Percentiles rank a stretch among this genome's conserved stretches.
These are phyloP conservation scores for Coreius guichenoti DNA, from an alignment of 2,797 vertebrate genomes.

Conservation along the genomic window DNA sequence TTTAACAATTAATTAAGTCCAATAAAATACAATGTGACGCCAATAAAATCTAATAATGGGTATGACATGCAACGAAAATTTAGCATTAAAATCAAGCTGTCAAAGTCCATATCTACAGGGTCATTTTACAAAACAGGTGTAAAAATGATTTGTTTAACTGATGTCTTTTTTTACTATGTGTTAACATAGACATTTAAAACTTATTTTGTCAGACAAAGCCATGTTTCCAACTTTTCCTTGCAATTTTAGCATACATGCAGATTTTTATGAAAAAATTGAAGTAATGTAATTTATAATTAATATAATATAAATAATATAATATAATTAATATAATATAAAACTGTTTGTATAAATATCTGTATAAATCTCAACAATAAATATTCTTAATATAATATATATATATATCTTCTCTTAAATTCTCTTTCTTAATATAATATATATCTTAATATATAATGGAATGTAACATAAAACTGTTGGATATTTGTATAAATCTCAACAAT, in stretches of 20 bases:
- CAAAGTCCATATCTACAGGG: conserved; percentile 3
- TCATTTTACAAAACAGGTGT: not conserved
- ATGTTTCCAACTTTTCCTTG: not conserved
- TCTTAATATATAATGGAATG: no score
- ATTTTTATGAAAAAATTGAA: not conserved
- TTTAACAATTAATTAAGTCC: not conserved
- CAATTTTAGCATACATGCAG: not conserved
- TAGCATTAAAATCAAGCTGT: not conserved
- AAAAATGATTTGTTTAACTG: not conserved
- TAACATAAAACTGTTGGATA: not conserved
- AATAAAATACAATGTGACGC: not conserved
- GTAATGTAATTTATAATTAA: no score
- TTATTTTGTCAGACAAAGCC: not conserved
- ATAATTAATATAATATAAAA: not conserved
- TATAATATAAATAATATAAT: not conserved
- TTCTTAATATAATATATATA: no score
- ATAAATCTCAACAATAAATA: no score
- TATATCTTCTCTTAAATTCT: no score
- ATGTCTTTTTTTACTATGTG: not conserved
- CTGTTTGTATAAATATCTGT: no score
- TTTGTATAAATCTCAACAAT: not conserved
- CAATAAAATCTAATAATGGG: not conserved
- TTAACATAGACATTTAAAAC: not conserved
- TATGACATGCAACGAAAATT: not conserved
- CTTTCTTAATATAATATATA: no score